Percentiles rank a stretch among this genome's conserved stretches.
Conservation (phyloP, 92 coral and sea anemone species). For the Porites evermanni region DNA sequence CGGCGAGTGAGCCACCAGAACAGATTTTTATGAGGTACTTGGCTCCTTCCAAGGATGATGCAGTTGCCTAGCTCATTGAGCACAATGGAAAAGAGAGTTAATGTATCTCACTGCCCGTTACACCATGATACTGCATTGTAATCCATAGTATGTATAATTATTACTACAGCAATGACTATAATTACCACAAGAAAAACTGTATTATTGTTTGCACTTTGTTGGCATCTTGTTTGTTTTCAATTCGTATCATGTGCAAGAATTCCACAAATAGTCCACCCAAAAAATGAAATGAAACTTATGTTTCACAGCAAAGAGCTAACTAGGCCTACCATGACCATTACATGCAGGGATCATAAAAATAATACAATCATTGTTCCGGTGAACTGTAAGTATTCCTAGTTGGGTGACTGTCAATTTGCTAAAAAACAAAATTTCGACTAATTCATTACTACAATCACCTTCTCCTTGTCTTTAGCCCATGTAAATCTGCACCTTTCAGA, state of each 20-base stretch:
- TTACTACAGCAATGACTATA: too few relatives aligned
- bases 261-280: conserved; percentile 5
- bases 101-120: background rate
- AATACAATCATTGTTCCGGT: background rate
- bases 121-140: background rate
- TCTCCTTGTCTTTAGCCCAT: conserved; percentile 40
- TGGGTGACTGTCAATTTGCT: background rate
- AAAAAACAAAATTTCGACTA: background rate
- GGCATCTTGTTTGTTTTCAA: background rate
- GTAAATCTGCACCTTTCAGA: conserved; percentile 41
- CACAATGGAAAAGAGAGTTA: background rate
- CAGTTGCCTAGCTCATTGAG: conserved; percentile 26
- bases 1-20: conserved; percentile 13
- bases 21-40: conserved; percentile 8
- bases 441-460: background rate
- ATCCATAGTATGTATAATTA: background rate
- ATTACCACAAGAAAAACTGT: too few relatives aligned
- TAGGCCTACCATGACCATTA: background rate
- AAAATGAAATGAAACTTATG: background rate
- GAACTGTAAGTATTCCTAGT: background rate
- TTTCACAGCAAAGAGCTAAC: conserved; percentile 1
- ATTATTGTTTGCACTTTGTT: too few relatives aligned
- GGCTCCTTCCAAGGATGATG: conserved; percentile 54
- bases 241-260: background rate
- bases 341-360: background rate